phyloP scores from a whole-genome alignment of 1,140 invertebrate species.

The Formica exsecta region DNA sequence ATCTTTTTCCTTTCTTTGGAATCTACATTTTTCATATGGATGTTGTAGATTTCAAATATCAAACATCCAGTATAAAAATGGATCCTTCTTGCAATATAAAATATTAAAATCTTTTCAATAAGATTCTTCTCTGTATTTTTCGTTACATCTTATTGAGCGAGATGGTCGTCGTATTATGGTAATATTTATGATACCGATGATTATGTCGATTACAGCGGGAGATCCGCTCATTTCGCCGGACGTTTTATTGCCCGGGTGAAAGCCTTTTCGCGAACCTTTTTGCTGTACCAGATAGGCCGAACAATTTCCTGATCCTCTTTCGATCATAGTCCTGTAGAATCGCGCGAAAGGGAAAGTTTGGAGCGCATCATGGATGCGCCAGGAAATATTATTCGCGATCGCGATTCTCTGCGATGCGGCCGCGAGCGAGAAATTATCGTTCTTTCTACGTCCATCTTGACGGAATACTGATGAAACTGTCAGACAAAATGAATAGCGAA shows the following conservation, averaged over 20 bases:
- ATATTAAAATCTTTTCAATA: slow-evolving; percentile 69
- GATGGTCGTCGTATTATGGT: slow-evolving; percentile 49
- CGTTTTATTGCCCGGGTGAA: slow-evolving; percentile 65
- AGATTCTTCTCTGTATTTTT: slow-evolving; percentile 50
- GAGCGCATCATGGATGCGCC: slow-evolving; percentile 23
- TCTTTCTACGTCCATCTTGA: slow-evolving; percentile 1
- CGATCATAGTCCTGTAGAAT: not conserved
- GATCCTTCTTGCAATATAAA: slow-evolving; percentile 49
- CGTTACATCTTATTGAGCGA: slow-evolving; percentile 53
- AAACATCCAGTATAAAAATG: slow-evolving; percentile 20
- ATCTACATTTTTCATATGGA: not conserved
- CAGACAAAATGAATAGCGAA: slow-evolving; percentile 44
- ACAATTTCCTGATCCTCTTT: slow-evolving; percentile 27
- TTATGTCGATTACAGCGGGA: slow-evolving; percentile 46
- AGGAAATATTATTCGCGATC: slow-evolving; percentile 34
- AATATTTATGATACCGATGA: slow-evolving; percentile 72
- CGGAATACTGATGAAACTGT: slow-evolving; percentile 49
- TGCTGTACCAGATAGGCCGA: not conserved
- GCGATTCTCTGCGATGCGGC: slow-evolving; percentile 39
- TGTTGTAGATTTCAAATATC: not conserved
- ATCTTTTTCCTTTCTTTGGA: not conserved
- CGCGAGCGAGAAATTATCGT: slow-evolving; percentile 28
- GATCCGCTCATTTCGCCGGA: slow-evolving; percentile 1
- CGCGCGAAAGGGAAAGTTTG: slow-evolving; percentile 50
- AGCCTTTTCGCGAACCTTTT: slow-evolving; percentile 28